These are phyloP conservation scores for Bergia puertoricense DNA, from an alignment of 92 coral and sea anemone species.

Conservation along the genomic window DNA sequence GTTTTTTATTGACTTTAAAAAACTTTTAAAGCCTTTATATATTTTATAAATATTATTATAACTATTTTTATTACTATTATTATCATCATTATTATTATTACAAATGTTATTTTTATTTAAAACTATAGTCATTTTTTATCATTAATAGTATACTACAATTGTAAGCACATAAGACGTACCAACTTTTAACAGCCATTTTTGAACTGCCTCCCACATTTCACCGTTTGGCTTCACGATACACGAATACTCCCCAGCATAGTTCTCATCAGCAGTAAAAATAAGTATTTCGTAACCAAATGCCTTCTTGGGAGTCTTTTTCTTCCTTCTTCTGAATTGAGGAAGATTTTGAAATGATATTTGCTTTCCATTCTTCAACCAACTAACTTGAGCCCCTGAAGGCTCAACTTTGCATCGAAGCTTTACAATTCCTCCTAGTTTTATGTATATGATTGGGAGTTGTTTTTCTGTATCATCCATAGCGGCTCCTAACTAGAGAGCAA, in stretches of 20 bases:
- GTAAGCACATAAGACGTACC: neutral
- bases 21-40: too few species aligned
- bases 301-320: constrained; percentile 2
- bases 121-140: too few species aligned
- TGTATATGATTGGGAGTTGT: neutral
- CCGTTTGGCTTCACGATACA: neutral
- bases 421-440: neutral
- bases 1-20: too few species aligned
- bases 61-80: too few species aligned
- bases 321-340: neutral
- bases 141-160: too few species aligned
- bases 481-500: neutral
- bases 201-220: neutral
- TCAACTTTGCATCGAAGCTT: constrained; percentile 29
- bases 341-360: neutral
- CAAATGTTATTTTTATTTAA: too few species aligned
- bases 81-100: neutral
- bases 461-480: neutral
- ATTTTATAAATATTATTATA: too few species aligned
- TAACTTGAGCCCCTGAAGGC: neutral
- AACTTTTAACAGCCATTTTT: neutral
- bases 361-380: constrained; percentile 26
- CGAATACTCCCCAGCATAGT: constrained; percentile 14
- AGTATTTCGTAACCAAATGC: constrained; percentile 6
- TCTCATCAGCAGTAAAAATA: neutral